Percentiles rank a stretch among this genome's conserved stretches.
Evolutionary conservation across 2,113 vertebrate species (phyloP).

Genomic region (Python bivittatus): DNA sequence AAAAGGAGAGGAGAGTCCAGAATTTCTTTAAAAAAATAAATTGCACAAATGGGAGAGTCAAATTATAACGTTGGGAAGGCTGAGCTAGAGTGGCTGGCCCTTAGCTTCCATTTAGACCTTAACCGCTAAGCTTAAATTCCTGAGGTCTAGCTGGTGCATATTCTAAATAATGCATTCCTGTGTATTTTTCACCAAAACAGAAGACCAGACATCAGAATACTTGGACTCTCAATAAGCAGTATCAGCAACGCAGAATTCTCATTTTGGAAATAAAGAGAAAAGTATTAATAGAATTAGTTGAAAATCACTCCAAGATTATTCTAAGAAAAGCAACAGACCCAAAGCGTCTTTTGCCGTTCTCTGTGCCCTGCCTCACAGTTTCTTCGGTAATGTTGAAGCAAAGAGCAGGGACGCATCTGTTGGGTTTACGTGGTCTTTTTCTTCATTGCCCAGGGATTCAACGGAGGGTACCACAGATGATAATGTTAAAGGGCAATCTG

Average conservation of each 20-base stretch:
- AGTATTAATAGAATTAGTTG: neutral
- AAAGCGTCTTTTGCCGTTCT: neutral
- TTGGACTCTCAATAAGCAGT: neutral
- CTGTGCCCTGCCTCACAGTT: neutral
- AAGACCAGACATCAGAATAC: neutral
- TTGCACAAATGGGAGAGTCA: neutral
- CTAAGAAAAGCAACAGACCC: neutral
- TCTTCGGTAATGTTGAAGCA: neutral
- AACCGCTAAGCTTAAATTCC: neutral
- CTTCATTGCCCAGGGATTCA: neutral
- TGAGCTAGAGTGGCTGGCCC: neutral
- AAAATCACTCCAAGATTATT: neutral
- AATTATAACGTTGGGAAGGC: too few relatives aligned
- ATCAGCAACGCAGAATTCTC: neutral
- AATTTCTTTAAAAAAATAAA: neutral
- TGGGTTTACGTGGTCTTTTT: neutral
- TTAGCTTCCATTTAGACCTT: neutral
- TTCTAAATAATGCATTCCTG: neutral
- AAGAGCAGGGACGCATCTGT: neutral
- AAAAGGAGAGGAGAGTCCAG: neutral
- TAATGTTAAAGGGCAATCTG: neutral
- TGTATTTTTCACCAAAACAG: neutral
- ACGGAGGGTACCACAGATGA: neutral
- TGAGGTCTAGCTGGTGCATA: neutral
- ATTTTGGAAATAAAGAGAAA: neutral